Evolutionary conservation across 2,113 vertebrate genomes (phyloP), one percentile per base, ranked within the genome.

Genomic region (Myotis lucifugus): DNA sequence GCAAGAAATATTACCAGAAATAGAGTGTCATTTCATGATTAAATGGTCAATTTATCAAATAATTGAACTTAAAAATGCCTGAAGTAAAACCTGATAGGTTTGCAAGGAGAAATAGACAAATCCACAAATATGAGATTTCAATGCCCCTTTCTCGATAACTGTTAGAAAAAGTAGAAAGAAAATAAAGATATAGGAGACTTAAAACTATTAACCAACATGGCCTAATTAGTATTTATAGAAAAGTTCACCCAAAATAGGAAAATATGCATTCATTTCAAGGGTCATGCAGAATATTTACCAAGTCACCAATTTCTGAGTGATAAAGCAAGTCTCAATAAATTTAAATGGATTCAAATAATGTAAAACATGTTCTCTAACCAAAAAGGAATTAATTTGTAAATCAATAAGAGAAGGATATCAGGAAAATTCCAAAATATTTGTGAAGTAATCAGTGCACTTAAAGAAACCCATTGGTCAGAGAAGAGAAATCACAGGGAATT

Each of bases 31-130:
- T 52, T 88, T 92, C 56, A 34, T 34, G 69, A 74, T 50, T 74
- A 91, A 50, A 84, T 52, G 34, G 34, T n/a, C 56, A 86, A 78
- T 78, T 85, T 37, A 85, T 69, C 61, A 92, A 78, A 85, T 77
- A 86, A 78, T 15, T 10, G 59, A 92, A 56, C 82, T 85, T 92
- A 32, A 78, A 92, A 92, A 78, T 85, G 14, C 27, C 19, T 77
- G 21, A 67, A 77, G 40, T 78, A 56, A 78, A 85, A 85, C 27
- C 72, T 91, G 17, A 76, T 23, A 52, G 25, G 64, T 91, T 91
- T 84, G 17, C 32, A 66, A 70, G 8, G 32, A 59, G 29, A 78
- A 86, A 70, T 48, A 92, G 32, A 91, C 9, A 59, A 86, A 86
- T 70, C 48, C 59, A 70, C 11, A 70, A 78, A 23, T 32, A 93